phyloP scores from a whole-genome alignment of 2,888 invertebrate genomes.

The Latrodectus hesperus region DNA sequence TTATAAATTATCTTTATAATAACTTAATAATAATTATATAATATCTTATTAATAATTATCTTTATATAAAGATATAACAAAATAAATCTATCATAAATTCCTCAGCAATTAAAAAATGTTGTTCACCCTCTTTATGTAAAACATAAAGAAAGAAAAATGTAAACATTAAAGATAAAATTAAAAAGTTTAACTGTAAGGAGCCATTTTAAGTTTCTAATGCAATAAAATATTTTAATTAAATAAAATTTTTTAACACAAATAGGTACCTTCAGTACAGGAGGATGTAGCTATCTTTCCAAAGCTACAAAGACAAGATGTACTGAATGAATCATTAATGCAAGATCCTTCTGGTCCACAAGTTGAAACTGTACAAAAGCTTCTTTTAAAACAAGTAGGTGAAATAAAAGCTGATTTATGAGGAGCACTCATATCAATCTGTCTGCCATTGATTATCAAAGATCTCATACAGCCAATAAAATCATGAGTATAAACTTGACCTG shows the following conservation, averaged over 20 bases:
- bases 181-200: not conserved
- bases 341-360: conserved; percentile 81
- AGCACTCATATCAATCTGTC: conserved; percentile 85
- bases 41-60: no score
- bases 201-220: not conserved
- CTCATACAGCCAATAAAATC: conserved; percentile 96
- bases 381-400: conserved; percentile 48
- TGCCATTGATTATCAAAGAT: conserved; percentile 90
- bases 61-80: no score
- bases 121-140: no score
- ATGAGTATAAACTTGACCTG: conserved; percentile 92
- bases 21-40: no score
- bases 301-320: conserved; percentile 80
- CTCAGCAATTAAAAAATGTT: no score
- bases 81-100: no score
- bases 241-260: not conserved
- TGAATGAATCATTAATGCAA: conserved; percentile 90
- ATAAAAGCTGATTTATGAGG: conserved; percentile 82
- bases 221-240: not conserved
- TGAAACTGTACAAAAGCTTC: conserved; percentile 71
- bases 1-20: no score
- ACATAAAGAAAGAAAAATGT: no score
- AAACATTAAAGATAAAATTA: no score
- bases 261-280: conserved; percentile 81
- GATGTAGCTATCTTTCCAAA: conserved; percentile 83